Conservation (phyloP, 2,888 invertebrate genomes). For the Cryptops parisi region DNA sequence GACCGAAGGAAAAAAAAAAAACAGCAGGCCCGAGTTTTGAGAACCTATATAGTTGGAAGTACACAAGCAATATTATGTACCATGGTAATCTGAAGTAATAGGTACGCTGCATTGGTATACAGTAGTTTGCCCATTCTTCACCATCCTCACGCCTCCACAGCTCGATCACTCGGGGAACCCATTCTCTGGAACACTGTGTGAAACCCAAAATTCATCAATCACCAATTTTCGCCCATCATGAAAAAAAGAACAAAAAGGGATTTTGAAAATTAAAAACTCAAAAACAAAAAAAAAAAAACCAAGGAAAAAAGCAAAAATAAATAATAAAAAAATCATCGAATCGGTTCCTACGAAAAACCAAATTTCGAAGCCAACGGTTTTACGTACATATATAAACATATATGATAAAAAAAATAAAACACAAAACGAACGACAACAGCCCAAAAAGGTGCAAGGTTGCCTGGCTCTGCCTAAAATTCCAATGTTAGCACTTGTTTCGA, state of each 20-base stretch:
- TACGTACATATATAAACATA: background rate
- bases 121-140: constrained; percentile 14
- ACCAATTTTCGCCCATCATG: constrained; percentile 1
- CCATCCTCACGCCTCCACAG: constrained; percentile 12
- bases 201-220: constrained; percentile 12
- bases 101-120: constrained; percentile 8
- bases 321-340: background rate
- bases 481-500: background rate
- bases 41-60: too few relatives aligned
- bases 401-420: background rate
- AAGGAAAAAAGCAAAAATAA: background rate
- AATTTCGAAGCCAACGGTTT: background rate
- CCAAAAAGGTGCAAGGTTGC: constrained; percentile 13
- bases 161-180: constrained; percentile 13
- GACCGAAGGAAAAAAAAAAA: constrained; percentile 8
- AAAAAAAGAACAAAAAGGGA: constrained; percentile 8
- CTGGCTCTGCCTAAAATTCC: constrained; percentile 8
- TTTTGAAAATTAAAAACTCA: background rate
- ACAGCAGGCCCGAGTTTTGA: constrained; percentile 6
- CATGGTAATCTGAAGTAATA: constrained; percentile 11
- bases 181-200: constrained; percentile 11
- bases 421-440: constrained; percentile 3
- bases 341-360: background rate
- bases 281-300: background rate
- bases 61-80: too few relatives aligned